Conservation (phyloP, 2,888 invertebrate species). For the Drosophila stalkeri region DNA sequence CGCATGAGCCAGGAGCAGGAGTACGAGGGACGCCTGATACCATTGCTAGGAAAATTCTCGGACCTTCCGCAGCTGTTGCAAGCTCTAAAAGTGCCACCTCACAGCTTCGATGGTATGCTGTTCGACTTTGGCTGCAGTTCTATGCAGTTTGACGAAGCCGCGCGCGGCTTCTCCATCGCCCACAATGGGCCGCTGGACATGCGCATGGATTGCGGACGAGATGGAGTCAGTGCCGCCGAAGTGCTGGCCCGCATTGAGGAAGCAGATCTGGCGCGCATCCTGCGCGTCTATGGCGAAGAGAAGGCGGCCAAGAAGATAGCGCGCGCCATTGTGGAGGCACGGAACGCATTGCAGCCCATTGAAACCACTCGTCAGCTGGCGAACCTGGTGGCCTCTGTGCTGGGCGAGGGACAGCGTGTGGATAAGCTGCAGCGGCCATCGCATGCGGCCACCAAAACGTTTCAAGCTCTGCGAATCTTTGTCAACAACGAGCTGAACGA, state of each 20-base stretch:
- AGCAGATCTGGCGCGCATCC: slow-evolving; percentile 91
- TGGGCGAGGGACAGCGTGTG: slow-evolving; percentile 86
- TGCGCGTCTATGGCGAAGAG: slow-evolving; percentile 97
- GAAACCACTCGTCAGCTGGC: slow-evolving; percentile 94
- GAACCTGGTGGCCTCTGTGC: slow-evolving; percentile 89
- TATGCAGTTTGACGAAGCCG: slow-evolving; percentile 94
- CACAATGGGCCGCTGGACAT: slow-evolving; percentile 96
- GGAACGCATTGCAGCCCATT: slow-evolving; percentile 90
- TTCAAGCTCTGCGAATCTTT: slow-evolving; percentile 96
- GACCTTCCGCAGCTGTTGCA: slow-evolving; percentile 91
- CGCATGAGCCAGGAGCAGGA: slow-evolving; percentile 86
- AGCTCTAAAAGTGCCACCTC: slow-evolving; percentile 87
- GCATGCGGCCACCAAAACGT: slow-evolving; percentile 96
- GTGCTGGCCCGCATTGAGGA: slow-evolving; percentile 93
- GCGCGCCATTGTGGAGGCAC: slow-evolving; percentile 93
- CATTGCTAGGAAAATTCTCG: slow-evolving; percentile 95
- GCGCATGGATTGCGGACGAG: slow-evolving; percentile 95
- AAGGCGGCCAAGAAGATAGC: slow-evolving; percentile 94
- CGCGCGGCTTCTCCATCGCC: slow-evolving; percentile 94
- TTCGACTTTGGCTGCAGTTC: slow-evolving; percentile 98
- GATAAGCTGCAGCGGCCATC: slow-evolving; percentile 91
- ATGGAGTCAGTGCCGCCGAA: slow-evolving; percentile 93
- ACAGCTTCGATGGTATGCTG: slow-evolving; percentile 93
- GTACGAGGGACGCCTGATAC: slow-evolving; percentile 90
- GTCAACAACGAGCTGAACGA: slow-evolving; percentile 98